Evolutionary conservation across 2,113 vertebrate species (phyloP).

Genomic region (Mustelus asterias): DNA sequence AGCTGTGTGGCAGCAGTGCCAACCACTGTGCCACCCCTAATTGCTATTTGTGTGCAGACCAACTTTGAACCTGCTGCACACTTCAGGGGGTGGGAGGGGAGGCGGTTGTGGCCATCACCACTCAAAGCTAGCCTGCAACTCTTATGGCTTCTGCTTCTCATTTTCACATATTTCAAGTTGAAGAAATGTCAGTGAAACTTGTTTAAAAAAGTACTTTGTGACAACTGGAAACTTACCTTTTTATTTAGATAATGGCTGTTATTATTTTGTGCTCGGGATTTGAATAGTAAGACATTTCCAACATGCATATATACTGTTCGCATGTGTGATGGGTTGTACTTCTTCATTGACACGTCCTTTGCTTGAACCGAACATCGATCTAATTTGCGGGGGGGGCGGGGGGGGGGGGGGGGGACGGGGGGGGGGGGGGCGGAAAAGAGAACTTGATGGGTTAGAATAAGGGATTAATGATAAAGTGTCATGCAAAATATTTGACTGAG

Average conservation of each 20-base stretch:
- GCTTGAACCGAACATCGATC: conserved; percentile 6
- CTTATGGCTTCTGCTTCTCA: neutral
- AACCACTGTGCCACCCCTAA: too few relatives aligned
- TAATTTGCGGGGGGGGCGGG: neutral
- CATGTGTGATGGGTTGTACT: neutral
- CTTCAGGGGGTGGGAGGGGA: too few relatives aligned
- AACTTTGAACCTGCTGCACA: too few relatives aligned
- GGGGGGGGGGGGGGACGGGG: neutral
- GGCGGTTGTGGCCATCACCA: too few relatives aligned
- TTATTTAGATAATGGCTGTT: neutral
- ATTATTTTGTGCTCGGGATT: neutral
- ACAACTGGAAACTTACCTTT: neutral
- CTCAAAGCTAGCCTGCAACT: too few relatives aligned
- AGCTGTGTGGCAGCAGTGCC: too few relatives aligned
- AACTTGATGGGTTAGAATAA: neutral
- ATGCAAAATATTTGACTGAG: neutral
- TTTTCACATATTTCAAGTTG: neutral
- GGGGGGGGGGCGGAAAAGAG: neutral
- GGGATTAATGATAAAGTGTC: neutral
- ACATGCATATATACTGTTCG: neutral
- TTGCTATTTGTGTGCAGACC: too few relatives aligned
- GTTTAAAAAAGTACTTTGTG: neutral
- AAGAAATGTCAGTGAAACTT: conserved; percentile 5
- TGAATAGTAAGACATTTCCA: neutral
- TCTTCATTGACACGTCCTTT: neutral